These are phyloP conservation scores for Sebastes taczanowskii DNA, from an alignment of 2,797 vertebrate genomes.

Conservation along the genomic window DNA sequence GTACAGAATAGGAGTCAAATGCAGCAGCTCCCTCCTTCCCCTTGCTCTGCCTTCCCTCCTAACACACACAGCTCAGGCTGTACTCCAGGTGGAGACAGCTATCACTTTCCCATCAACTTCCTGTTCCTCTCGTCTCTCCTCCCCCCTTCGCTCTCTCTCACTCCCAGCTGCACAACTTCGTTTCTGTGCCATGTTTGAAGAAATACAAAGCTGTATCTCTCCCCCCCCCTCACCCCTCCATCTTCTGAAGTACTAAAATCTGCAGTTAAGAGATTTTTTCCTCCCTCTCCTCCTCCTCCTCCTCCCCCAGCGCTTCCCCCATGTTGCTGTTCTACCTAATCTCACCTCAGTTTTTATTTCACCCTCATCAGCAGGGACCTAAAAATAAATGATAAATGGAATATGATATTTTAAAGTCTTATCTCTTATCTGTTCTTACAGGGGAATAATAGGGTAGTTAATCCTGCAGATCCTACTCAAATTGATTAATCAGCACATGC, in stretches of 20 bases:
- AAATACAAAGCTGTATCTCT: constrained; percentile 64
- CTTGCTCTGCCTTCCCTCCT: constrained; percentile 60
- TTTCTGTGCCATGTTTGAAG: constrained; percentile 70
- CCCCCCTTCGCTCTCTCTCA: constrained; percentile 64
- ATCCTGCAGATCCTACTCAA: constrained; percentile 87
- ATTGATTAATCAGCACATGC: constrained; percentile 90
- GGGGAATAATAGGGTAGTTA: constrained; percentile 88
- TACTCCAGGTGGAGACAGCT: constrained; percentile 81
- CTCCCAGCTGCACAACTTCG: constrained; percentile 69
- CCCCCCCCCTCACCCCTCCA: neutral
- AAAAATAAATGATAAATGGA: constrained; percentile 91
- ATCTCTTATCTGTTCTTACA: constrained; percentile 87
- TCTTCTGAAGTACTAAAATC: constrained; percentile 67
- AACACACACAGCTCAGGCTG: constrained; percentile 71
- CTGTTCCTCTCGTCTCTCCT: constrained; percentile 75
- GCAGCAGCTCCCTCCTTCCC: constrained; percentile 62
- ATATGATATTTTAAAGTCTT: constrained; percentile 89
- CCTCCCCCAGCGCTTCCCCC: constrained; percentile 48
- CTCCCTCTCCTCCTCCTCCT: constrained; percentile 25
- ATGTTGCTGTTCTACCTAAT: constrained; percentile 80
- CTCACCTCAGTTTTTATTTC: constrained; percentile 88
- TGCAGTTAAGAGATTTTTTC: constrained; percentile 46
- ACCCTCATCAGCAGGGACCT: constrained; percentile 85
- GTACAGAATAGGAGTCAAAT: constrained; percentile 67
- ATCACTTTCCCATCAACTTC: constrained; percentile 82